Evolutionary conservation across 1,140 invertebrate genomes (phyloP).

Genomic region (Apis cerana): DNA sequence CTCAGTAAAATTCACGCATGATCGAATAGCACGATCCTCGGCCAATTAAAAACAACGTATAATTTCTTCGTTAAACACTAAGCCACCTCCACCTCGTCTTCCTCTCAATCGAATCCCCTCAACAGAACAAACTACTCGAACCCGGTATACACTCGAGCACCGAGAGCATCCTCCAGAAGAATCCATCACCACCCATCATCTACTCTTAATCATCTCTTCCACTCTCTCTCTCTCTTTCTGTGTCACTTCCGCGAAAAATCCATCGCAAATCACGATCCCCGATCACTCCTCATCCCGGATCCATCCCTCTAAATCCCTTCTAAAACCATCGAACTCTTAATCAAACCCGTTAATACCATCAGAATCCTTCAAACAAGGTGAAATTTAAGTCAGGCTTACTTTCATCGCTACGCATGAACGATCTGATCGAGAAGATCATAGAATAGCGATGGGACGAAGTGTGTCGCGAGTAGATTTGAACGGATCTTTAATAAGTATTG

Average conservation of each 20-base stretch:
- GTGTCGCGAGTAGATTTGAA: slow-evolving; percentile 10
- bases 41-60: no score
- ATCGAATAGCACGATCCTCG: no score
- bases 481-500: no score
- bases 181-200: not conserved
- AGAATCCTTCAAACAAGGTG: not conserved
- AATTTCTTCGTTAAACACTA: no score
- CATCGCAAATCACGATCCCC: not conserved
- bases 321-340: no score
- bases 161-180: not conserved
- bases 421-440: slow-evolving; percentile 18
- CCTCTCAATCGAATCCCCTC: not conserved
- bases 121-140: not conserved
- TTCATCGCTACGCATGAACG: slow-evolving; percentile 9
- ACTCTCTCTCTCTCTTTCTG: not conserved
- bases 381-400: slow-evolving; percentile 19
- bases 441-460: not conserved
- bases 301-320: not conserved
- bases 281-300: no score
- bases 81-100: not conserved
- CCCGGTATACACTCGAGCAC: not conserved
- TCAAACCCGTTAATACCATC: not conserved
- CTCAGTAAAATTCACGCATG: no score
- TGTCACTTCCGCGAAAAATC: not conserved
- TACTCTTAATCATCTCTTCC: not conserved